phyloP scores from a whole-genome alignment of 2,888 invertebrate genomes.

The Thymelicus acteon region DNA sequence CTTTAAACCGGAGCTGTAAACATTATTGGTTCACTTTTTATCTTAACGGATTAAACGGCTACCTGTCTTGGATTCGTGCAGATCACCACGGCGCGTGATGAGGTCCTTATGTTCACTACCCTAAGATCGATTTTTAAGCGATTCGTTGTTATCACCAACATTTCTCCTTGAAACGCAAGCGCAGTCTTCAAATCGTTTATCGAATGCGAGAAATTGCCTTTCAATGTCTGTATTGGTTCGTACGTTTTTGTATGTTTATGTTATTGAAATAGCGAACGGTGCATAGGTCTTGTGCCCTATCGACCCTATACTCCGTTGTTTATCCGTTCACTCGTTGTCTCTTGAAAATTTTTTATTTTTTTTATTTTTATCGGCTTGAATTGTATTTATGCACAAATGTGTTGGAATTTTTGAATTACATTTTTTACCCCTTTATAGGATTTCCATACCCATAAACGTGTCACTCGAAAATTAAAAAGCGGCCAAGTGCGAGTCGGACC shows the following conservation, averaged over 20 bases:
- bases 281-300: background rate
- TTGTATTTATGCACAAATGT: too few species aligned
- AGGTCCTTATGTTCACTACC: background rate
- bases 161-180: background rate
- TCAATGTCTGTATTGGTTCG: background rate
- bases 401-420: too few species aligned
- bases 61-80: slow-evolving; percentile 63
- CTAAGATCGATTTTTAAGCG: background rate
- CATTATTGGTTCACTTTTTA: slow-evolving; percentile 47
- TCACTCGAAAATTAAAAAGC: too few species aligned
- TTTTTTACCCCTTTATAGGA: too few species aligned
- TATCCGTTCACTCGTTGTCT: too few species aligned
- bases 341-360: too few species aligned
- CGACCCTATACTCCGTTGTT: background rate
- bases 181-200: slow-evolving; percentile 2
- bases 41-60: slow-evolving; percentile 73
- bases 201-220: slow-evolving; percentile 6
- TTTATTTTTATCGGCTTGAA: too few species aligned
- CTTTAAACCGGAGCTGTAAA: slow-evolving; percentile 41
- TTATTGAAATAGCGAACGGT: background rate
- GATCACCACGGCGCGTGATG: background rate
- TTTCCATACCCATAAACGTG: too few species aligned
- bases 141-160: background rate
- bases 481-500: too few species aligned
- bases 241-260: background rate